Base-by-base conservation (phyloP, 2,113 vertebrate genomes). In the Sapajus apella region DNA sequence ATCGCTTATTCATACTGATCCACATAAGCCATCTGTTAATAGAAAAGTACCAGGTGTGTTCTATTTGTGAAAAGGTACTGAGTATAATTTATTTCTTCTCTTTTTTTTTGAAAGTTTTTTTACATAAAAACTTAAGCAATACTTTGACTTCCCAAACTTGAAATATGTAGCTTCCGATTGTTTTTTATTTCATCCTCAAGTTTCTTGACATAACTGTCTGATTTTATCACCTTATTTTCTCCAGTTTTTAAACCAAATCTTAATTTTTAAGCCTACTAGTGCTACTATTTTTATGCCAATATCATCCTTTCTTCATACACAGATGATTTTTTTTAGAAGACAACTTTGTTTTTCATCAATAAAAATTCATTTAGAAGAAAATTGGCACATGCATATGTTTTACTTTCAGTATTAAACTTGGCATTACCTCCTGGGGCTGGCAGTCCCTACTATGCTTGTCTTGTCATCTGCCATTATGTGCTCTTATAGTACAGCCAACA, bases 361-460 rank as follows among this genome's bases (percentile, higher is more conserved):
- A 97, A 98, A 98, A 98, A 98, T 98, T 82, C 97, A 97, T 97
- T 98, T 98, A 97, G 97, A 98, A 98, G 97, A 97, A 98, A 98
- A 96, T 45, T 98, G 98, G 98, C 98, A 98, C 96, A 52, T 94
- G 91, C 90, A 72, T 98, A 98, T 98, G 96, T 98, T 98, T 98
- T 98, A 98, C 97, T 98, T 98, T 98, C 98, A 98, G 97, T 93
- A 91, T 97, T 98, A 97, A 77, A 98, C 95, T 98, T 99, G 98
- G 98, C 98, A 98, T 96, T 92, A 97, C 37, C 94, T 98, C 96
- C 97, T 87, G 93, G 50, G 97, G 97, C 98, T 99, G 98, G 99
- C 98, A 98, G 96, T 97, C 82, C 30, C 64, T 85, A 98, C 98
- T 98, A 95, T 98, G 97, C 98, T 96, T 82, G 97, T 97, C 98